Percentiles rank a stretch among this genome's conserved stretches.
phyloP scores from a whole-genome alignment of 2,113 vertebrate genomes.

The Tonatia bakeri region DNA sequence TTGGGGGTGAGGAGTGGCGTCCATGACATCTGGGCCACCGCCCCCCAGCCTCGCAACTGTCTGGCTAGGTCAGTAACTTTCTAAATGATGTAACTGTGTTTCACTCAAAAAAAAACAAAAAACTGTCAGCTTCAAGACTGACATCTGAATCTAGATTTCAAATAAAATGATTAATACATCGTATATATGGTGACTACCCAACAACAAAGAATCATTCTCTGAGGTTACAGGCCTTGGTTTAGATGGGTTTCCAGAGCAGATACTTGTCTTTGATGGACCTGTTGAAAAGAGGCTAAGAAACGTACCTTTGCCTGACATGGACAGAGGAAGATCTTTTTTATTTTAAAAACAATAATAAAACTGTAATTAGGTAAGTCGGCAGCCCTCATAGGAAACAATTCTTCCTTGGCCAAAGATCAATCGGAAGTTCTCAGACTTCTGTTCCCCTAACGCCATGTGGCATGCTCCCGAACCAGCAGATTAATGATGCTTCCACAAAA shows the following conservation, averaged over 20 bases:
- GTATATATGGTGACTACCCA: neutral
- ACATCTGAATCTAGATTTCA: neutral
- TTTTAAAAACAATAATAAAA: constrained; percentile 27
- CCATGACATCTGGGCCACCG: neutral
- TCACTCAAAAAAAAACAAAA: neutral
- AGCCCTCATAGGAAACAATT: neutral
- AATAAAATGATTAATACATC: neutral
- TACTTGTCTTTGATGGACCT: neutral
- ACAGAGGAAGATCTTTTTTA: neutral
- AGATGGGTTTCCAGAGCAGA: neutral
- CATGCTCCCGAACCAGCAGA: neutral
- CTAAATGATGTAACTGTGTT: neutral
- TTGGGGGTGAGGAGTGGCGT: neutral
- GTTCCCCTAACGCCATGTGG: neutral
- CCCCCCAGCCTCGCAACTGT: neutral
- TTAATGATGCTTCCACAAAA: constrained; percentile 16
- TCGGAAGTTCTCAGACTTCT: neutral
- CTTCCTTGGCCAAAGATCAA: neutral
- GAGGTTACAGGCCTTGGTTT: neutral
- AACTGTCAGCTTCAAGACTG: neutral
- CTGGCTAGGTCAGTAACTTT: neutral
- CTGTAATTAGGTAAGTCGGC: neutral
- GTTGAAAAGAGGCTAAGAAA: neutral
- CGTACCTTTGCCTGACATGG: neutral
- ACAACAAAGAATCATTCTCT: neutral